Conservation (phyloP, 2,797 vertebrate species). For the Gymnopithys bicolor region DNA sequence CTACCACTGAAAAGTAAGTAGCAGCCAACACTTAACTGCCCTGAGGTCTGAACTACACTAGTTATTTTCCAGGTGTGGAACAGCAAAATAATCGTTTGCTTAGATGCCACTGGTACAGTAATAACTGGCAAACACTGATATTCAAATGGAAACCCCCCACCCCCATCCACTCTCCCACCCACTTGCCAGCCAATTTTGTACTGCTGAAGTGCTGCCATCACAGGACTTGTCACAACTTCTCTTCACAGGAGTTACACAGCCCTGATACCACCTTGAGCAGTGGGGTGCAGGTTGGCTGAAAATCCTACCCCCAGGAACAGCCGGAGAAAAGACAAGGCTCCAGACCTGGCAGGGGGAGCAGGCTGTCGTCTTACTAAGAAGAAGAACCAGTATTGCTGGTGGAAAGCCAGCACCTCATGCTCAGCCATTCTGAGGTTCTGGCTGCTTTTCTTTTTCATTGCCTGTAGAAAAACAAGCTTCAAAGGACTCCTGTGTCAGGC, state of each 20-base stretch:
- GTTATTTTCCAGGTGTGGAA: background rate
- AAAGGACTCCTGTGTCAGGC: background rate
- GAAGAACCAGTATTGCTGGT: background rate
- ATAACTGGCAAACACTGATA: background rate
- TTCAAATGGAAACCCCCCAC: background rate
- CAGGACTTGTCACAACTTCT: background rate
- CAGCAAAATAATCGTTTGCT: background rate
- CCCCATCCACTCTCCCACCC: background rate
- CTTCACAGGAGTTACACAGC: background rate
- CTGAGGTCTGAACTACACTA: background rate
- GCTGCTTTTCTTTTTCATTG: background rate
- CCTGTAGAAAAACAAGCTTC: background rate
- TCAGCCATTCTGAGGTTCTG: background rate
- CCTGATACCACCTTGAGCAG: accelerated
- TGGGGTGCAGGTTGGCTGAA: background rate
- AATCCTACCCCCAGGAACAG: background rate
- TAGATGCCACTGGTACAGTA: background rate
- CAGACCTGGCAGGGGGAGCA: background rate
- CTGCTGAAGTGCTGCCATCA: background rate
- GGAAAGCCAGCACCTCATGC: background rate
- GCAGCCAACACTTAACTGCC: background rate
- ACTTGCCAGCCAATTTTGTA: background rate
- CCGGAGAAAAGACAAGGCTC: background rate
- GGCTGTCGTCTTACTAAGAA: background rate
- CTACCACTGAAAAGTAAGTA: background rate